Base-by-base conservation (phyloP, 2,797 vertebrate species). In the Serranus cabrilla region DNA sequence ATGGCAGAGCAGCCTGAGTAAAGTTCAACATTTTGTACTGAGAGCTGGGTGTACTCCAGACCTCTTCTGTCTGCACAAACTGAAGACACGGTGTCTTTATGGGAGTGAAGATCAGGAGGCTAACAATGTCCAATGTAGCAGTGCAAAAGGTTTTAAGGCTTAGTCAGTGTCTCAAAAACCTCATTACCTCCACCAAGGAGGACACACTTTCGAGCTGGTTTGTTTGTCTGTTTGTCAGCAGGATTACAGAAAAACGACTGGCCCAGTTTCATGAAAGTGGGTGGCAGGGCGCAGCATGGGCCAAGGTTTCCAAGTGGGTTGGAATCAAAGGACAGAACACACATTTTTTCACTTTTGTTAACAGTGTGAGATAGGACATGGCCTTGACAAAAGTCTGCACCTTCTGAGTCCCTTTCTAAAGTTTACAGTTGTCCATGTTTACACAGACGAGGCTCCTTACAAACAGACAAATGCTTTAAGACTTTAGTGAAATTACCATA, bases 11-110 rank as follows among this genome's bases (percentile, higher is more conserved):
- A 67, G 45, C 45, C 43, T n/a, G 17, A 46, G 64, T 60, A 70
- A 50, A 77, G 42, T 47, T 69, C 55, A 56, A 20, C n/a, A 46
- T 31, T 66, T 61, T 71, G 49, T 11, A 13, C 34, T 43, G 39
- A 61, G 23, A 43, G 16, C 56, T 55, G 40, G 21, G 17, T 7
- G 10, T 47, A 27, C 9, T 56, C 34, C 11, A 67, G 14, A 12
- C 8, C 18, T 51, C 1, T 0, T 12, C 63, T 27, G 54, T 43
- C 21, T 52, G 52, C 25, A 51, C 59, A 50, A 37, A 52, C 47
- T 21, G 31, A 18, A 18, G 39, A 17, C 14, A n/a, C 57, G 5
- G 34, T 61, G 11, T 55, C 20, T 25, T 25, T 18, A 3, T n/a
- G 9, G 50, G 45, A 61, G 34, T 39, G 14, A 34, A n/a, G 25